Evolutionary conservation across 2,888 invertebrate species (phyloP).

Genomic region (Folsomia candida): DNA sequence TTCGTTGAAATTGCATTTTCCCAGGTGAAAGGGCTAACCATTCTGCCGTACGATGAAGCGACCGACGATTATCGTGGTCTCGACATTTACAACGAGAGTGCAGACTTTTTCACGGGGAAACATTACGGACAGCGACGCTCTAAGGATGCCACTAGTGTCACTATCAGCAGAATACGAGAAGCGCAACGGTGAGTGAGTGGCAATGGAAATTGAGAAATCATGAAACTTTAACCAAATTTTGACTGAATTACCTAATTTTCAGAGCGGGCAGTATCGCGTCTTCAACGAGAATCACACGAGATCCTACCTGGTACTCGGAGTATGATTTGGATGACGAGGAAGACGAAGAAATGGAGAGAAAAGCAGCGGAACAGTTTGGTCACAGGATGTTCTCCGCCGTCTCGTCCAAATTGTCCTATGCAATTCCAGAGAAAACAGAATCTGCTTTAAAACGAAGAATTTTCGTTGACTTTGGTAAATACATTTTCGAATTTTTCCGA

Average conservation of each 20-base stretch:
- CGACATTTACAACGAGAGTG: constrained; percentile 3
- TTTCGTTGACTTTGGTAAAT: constrained; percentile 9
- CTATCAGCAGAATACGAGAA: background rate
- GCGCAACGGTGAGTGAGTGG: too few species aligned
- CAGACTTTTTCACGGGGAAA: too few species aligned
- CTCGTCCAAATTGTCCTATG: background rate
- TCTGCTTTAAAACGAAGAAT: background rate
- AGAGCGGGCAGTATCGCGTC: background rate
- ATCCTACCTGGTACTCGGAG: background rate
- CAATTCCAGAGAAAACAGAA: constrained; percentile 1
- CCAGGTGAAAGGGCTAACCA: background rate
- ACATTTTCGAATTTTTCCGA: background rate
- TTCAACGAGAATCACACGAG: constrained; percentile 7
- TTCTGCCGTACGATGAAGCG: background rate
- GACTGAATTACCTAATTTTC: too few species aligned
- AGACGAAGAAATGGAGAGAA: background rate
- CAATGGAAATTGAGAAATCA: too few species aligned
- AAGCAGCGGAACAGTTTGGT: background rate
- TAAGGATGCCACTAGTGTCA: background rate
- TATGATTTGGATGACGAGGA: background rate
- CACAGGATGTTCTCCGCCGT: background rate
- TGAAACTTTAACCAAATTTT: too few species aligned
- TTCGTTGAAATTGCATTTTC: background rate
- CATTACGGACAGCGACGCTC: background rate
- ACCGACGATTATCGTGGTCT: background rate